Evolutionary conservation across 2,888 invertebrate genomes (phyloP).

Genomic region (Prosopocoilus inquinatus): DNA sequence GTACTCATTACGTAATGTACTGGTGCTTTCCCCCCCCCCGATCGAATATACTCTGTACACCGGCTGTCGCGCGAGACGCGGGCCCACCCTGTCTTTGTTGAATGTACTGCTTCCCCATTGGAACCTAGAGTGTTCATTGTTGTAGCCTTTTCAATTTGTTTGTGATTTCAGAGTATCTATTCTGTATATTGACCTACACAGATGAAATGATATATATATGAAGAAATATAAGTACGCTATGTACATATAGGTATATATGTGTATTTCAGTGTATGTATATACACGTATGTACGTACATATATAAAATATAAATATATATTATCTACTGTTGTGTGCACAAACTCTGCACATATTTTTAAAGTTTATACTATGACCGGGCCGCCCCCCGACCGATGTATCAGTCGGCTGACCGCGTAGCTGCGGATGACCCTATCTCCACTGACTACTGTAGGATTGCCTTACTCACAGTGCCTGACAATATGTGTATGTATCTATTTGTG

Average conservation of each 20-base stretch:
- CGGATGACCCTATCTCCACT: conserved; percentile 57
- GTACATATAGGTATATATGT: neutral
- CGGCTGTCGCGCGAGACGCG: conserved; percentile 42
- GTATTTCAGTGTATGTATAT: conserved; percentile 11
- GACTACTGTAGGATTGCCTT: conserved; percentile 79
- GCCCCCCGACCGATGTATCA: conserved; percentile 10
- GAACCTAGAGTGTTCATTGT: conserved; percentile 54
- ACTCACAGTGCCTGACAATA: conserved; percentile 74
- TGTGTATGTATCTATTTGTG: conserved; percentile 50
- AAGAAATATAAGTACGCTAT: conserved; percentile 9
- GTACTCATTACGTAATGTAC: conserved; percentile 37
- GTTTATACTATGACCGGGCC: conserved; percentile 38
- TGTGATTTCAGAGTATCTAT: conserved; percentile 51
- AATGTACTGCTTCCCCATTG: conserved; percentile 52
- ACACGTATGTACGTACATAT: conserved; percentile 8
- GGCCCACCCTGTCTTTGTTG: conserved; percentile 38
- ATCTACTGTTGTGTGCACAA: conserved; percentile 54
- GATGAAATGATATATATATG: conserved; percentile 32
- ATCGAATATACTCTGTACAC: conserved; percentile 49
- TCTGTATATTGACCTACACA: conserved; percentile 51
- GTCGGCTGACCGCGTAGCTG: conserved; percentile 37
- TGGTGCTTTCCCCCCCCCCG: conserved; percentile 48
- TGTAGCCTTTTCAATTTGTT: conserved; percentile 52
- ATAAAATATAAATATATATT: conserved; percentile 49
- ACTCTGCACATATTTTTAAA: conserved; percentile 52